These are phyloP conservation scores for Craterocephalus amniculus DNA, from an alignment of 2,797 vertebrate species.

Conservation along the genomic window DNA sequence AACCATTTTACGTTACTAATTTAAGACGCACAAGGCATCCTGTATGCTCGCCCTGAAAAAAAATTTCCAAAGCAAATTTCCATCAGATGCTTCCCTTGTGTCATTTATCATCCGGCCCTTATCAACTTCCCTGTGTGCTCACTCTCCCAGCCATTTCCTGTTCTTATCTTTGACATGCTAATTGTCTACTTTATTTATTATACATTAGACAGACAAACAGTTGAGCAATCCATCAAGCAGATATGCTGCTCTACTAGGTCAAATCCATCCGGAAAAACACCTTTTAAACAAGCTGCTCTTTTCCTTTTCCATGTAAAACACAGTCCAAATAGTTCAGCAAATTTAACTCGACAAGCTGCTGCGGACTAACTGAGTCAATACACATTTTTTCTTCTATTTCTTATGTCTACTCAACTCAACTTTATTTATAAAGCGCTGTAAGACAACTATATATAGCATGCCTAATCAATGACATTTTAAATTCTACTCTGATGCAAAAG, in stretches of 20 bases:
- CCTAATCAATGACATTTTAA: not conserved
- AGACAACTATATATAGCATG: too few species aligned
- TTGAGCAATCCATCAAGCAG: slow-evolving; percentile 42
- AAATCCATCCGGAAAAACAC: slow-evolving; percentile 14
- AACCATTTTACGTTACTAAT: slow-evolving; percentile 23
- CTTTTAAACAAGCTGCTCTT: slow-evolving; percentile 25
- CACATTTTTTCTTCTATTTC: not conserved
- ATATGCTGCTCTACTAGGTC: slow-evolving; percentile 22
- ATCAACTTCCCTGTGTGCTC: slow-evolving; percentile 42
- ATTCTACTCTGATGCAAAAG: too few species aligned
- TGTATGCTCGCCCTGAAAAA: slow-evolving; percentile 6
- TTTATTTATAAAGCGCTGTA: too few species aligned
- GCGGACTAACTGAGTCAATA: slow-evolving; percentile 2
- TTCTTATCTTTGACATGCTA: slow-evolving; percentile 61
- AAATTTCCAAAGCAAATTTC: slow-evolving; percentile 13
- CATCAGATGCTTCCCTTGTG: slow-evolving; percentile 13
- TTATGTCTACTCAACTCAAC: too few species aligned
- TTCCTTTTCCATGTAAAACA: slow-evolving; percentile 33
- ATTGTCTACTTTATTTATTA: slow-evolving; percentile 69
- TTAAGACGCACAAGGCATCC: slow-evolving; percentile 1
- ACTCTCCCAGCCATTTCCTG: slow-evolving; percentile 55
- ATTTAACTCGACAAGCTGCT: slow-evolving; percentile 21
- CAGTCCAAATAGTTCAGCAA: slow-evolving; percentile 12
- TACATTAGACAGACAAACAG: slow-evolving; percentile 58
- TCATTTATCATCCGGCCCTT: slow-evolving; percentile 47